These are phyloP conservation scores for Coleophora deauratella DNA, from an alignment of 2,888 invertebrate species.

Conservation along the genomic window DNA sequence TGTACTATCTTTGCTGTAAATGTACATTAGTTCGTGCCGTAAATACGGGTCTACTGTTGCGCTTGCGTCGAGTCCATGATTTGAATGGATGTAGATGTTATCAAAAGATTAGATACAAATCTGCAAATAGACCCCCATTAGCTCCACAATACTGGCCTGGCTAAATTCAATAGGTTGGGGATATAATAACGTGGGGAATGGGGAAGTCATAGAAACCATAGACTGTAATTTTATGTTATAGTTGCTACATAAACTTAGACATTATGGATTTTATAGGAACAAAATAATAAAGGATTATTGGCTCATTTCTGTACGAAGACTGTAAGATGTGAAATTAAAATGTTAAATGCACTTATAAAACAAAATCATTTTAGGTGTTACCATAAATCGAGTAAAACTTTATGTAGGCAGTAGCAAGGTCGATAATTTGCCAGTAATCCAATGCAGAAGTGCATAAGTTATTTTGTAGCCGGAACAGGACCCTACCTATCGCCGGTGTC, in stretches of 20 bases:
- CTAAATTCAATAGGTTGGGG: conserved; percentile 33
- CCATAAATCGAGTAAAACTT: conserved; percentile 2
- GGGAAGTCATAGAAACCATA: too few relatives aligned
- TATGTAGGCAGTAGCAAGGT: conserved; percentile 24
- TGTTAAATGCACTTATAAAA: conserved; percentile 1
- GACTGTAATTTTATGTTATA: too few relatives aligned
- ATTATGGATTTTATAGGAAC: too few relatives aligned
- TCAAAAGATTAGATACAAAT: conserved; percentile 54
- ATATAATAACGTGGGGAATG: conserved; percentile 6
- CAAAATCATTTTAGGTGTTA: too few relatives aligned
- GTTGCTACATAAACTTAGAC: too few relatives aligned
- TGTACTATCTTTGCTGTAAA: too few relatives aligned
- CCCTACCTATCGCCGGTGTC: conserved; percentile 70
- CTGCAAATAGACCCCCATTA: conserved; percentile 53
- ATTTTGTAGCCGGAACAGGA: conserved; percentile 48
- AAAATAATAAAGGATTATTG: neutral
- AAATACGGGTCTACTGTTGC: conserved; percentile 35
- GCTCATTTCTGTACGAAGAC: too few relatives aligned
- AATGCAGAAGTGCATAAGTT: conserved; percentile 30
- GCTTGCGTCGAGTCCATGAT: conserved; percentile 39
- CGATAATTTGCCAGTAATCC: conserved; percentile 25
- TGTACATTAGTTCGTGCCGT: too few relatives aligned
- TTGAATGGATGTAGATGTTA: conserved; percentile 51
- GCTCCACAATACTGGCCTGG: conserved; percentile 37
- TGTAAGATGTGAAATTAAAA: too few relatives aligned